Conservation (phyloP, 2,888 invertebrate genomes). For the Drosophila kuntzei region DNA sequence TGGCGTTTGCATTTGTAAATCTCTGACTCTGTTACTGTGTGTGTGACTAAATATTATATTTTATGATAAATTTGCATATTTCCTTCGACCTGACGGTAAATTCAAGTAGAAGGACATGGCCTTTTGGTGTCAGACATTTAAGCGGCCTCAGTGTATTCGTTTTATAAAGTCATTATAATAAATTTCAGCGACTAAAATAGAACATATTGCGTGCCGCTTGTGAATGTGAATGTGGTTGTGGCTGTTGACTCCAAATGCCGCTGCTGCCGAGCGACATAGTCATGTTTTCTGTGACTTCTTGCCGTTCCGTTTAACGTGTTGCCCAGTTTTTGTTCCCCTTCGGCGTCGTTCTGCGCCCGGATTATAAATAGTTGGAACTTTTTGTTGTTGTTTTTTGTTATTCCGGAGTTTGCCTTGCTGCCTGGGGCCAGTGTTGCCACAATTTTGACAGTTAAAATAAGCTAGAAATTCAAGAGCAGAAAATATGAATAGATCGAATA, state of each 20-base stretch:
- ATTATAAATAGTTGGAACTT: constrained; percentile 69
- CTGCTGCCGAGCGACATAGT: constrained; percentile 52
- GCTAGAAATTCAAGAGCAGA: neutral
- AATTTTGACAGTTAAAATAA: neutral
- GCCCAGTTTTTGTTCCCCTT: constrained; percentile 45
- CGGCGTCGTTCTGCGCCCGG: constrained; percentile 48
- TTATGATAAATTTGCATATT: constrained; percentile 59
- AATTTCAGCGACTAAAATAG: constrained; percentile 71
- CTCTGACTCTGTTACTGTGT: constrained; percentile 12
- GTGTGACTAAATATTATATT: constrained; percentile 50
- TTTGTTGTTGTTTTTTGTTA: constrained; percentile 31
- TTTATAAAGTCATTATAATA: constrained; percentile 60
- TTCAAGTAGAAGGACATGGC: constrained; percentile 40
- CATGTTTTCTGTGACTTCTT: constrained; percentile 66
- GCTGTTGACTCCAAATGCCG: constrained; percentile 63
- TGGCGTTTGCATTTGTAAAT: constrained; percentile 45
- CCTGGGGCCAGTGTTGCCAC: constrained; percentile 14
- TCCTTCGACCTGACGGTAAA: constrained; percentile 18
- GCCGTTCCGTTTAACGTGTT: constrained; percentile 52
- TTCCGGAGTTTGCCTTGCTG: constrained; percentile 46
- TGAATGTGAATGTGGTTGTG: constrained; percentile 43
- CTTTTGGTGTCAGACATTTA: constrained; percentile 34
- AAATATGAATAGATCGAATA: neutral
- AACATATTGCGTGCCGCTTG: constrained; percentile 72
- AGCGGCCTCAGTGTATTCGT: constrained; percentile 28